Evolutionary conservation across 2,888 invertebrate genomes (phyloP).

Genomic region (Diogma glabrata): DNA sequence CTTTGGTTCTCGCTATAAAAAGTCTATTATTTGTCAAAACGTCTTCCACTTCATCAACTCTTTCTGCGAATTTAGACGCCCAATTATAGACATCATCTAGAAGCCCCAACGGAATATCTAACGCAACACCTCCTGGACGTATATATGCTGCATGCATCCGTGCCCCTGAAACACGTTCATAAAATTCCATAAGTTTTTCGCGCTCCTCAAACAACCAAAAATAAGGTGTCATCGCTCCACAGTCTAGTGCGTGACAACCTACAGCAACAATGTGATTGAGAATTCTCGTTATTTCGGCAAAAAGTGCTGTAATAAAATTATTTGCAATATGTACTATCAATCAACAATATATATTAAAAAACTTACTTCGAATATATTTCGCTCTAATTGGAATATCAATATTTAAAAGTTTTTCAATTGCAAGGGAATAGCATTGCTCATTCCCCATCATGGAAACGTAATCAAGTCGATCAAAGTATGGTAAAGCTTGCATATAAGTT

Average conservation of each 20-base stretch:
- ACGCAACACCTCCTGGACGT: slow-evolving; percentile 67
- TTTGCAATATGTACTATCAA: too few species aligned
- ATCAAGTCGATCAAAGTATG: slow-evolving; percentile 79
- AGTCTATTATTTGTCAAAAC: slow-evolving; percentile 63
- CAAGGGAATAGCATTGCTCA: slow-evolving; percentile 65
- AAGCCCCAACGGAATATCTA: slow-evolving; percentile 62
- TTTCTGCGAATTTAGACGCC: slow-evolving; percentile 50
- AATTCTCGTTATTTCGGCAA: slow-evolving; percentile 64
- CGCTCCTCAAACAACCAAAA: slow-evolving; percentile 88
- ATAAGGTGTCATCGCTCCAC: slow-evolving; percentile 79
- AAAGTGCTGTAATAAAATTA: too few species aligned
- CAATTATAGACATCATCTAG: slow-evolving; percentile 71
- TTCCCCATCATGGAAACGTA: slow-evolving; percentile 77
- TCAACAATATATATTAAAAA: too few species aligned
- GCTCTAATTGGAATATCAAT: slow-evolving; percentile 65
- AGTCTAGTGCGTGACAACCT: slow-evolving; percentile 63
- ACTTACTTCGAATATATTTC: slow-evolving; percentile 68
- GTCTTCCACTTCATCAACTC: slow-evolving; percentile 79
- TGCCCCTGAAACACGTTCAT: slow-evolving; percentile 71
- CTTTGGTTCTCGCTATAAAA: slow-evolving; percentile 57
- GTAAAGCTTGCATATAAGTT: slow-evolving; percentile 72
- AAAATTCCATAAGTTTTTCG: slow-evolving; percentile 76
- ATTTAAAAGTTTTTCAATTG: slow-evolving; percentile 72
- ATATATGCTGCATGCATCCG: slow-evolving; percentile 75
- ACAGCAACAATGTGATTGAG: slow-evolving; percentile 71